Conservation (phyloP, 2,113 vertebrate species). For the Numida meleagris region DNA sequence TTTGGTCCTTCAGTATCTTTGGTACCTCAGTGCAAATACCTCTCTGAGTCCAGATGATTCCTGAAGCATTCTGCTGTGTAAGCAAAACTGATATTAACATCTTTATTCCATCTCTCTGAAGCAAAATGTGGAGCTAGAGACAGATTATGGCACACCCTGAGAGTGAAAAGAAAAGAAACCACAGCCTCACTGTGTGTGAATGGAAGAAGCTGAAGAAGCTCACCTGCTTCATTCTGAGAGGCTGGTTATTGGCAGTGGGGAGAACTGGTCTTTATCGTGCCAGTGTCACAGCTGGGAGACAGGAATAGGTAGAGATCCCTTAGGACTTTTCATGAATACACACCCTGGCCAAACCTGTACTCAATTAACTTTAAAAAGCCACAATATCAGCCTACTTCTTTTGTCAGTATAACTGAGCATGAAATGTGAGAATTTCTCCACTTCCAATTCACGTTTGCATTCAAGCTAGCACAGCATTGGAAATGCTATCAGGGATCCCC, state of each 20-base stretch:
- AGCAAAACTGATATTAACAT: constrained; percentile 23
- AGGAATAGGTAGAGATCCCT: not conserved
- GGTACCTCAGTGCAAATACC: not conserved
- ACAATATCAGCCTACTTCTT: not conserved
- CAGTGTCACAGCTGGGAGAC: not conserved
- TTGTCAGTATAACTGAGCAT: not conserved
- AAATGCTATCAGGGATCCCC: not conserved
- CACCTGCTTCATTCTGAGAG: not conserved
- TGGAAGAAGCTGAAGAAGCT: not conserved
- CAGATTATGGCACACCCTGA: not conserved
- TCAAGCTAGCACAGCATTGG: not conserved
- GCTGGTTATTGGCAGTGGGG: not conserved
- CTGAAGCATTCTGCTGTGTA: not conserved
- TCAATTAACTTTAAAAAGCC: not conserved
- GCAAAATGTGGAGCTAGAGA: not conserved
- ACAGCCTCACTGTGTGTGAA: not conserved
- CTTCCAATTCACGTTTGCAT: not conserved
- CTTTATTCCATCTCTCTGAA: not conserved
- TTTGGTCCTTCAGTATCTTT: not conserved
- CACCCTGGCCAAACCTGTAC: not conserved
- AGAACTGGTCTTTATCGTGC: not conserved
- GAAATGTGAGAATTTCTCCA: not conserved
- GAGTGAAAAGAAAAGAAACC: not conserved
- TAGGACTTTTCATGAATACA: not conserved
- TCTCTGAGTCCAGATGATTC: not conserved